Conservation (phyloP, 2,113 vertebrate genomes). For the Actenoides hombroni region DNA sequence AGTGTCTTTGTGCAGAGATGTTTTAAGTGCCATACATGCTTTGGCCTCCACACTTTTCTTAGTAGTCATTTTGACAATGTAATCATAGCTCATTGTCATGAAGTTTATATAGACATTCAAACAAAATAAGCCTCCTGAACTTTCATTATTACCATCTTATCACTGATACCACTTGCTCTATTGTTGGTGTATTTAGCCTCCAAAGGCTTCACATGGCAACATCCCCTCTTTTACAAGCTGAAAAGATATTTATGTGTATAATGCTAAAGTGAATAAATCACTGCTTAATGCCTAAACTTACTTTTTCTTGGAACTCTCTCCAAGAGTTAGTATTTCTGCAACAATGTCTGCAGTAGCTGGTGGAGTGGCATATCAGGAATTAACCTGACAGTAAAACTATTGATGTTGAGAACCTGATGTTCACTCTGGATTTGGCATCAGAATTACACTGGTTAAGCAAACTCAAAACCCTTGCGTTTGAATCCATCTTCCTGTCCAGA, state of each 20-base stretch:
- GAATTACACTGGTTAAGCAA: neutral
- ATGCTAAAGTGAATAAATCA: neutral
- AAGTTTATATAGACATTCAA: neutral
- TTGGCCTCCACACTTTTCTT: neutral
- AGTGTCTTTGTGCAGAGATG: neutral
- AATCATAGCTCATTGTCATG: neutral
- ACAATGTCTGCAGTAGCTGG: neutral
- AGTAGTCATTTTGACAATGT: neutral
- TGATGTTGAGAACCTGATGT: neutral
- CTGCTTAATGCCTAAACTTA: neutral
- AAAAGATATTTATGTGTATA: slow-evolving; percentile 4
- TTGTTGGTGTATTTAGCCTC: neutral
- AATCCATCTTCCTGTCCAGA: neutral
- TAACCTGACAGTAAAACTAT: neutral
- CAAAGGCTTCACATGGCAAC: neutral
- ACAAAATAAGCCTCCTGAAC: neutral
- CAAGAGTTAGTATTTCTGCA: neutral
- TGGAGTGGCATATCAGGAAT: neutral
- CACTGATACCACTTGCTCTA: neutral
- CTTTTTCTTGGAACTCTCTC: neutral
- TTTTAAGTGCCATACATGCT: neutral
- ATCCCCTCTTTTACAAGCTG: neutral
- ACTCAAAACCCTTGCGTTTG: neutral
- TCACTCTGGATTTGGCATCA: neutral
- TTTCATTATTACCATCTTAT: neutral